These are phyloP conservation scores for Aramus guarauna DNA, from an alignment of 2,113 vertebrate species.

Conservation along the genomic window DNA sequence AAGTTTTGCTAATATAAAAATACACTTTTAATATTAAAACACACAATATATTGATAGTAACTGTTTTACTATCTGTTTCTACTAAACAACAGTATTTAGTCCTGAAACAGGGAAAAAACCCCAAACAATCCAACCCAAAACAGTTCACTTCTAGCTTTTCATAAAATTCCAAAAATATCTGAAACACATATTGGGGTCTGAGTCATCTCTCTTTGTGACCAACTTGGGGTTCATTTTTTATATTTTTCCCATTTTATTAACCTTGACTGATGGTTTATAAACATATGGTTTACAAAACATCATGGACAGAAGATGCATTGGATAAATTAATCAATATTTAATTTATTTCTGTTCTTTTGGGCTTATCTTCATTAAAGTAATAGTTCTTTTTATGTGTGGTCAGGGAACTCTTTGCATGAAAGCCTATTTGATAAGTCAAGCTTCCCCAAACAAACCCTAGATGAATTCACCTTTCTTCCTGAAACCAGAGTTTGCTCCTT, in stretches of 20 bases:
- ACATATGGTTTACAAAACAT: neutral
- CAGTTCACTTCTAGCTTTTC: neutral
- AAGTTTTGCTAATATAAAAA: neutral
- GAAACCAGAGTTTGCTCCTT: neutral
- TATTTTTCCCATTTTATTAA: neutral
- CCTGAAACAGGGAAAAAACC: neutral
- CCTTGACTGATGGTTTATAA: neutral
- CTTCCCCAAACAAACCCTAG: neutral
- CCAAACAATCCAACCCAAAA: neutral
- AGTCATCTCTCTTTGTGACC: neutral
- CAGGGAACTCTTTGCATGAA: neutral
- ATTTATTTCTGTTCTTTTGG: neutral
- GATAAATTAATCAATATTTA: neutral
- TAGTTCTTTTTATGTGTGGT: neutral
- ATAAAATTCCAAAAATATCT: neutral
- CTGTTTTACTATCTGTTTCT: neutral
- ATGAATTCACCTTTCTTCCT: neutral
- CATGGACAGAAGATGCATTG: neutral
- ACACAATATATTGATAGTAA: neutral
- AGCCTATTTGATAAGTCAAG: neutral
- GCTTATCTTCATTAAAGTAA: neutral
- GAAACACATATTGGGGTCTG: neutral
- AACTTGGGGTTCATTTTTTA: neutral
- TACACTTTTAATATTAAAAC: neutral
- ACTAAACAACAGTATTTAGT: neutral